phyloP scores from a whole-genome alignment of 2,888 invertebrate species.

The Aplocera efformata region DNA sequence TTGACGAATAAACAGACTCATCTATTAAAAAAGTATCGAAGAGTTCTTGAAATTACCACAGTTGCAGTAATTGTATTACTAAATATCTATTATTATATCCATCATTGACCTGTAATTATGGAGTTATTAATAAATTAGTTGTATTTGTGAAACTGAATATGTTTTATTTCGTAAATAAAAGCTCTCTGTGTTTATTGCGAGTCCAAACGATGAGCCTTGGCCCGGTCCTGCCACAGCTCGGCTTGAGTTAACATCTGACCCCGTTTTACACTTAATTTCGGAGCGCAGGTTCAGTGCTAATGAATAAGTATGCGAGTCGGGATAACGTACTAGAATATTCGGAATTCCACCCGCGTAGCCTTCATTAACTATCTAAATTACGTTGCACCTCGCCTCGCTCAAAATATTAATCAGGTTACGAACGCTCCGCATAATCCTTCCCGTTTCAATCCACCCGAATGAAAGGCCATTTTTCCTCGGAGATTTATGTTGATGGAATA shows the following conservation, averaged over 20 bases:
- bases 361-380: conserved; percentile 36
- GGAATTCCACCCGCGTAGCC: conserved; percentile 25
- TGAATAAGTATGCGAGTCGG: conserved; percentile 24
- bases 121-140: too few species aligned
- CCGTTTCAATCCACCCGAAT: conserved; percentile 7
- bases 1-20: too few species aligned
- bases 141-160: too few species aligned
- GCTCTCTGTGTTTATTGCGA: too few species aligned
- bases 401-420: conserved; percentile 20
- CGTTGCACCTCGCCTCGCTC: conserved; percentile 20
- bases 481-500: conserved; percentile 1
- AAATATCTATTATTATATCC: too few species aligned
- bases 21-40: too few species aligned
- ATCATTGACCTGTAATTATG: too few species aligned
- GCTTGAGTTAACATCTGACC: neutral
- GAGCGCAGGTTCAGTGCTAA: conserved; percentile 29
- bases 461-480: conserved; percentile 1
- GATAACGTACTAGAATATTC: conserved; percentile 10
- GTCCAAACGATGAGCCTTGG: too few species aligned
- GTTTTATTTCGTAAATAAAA: too few species aligned
- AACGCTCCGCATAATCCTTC: conserved; percentile 20
- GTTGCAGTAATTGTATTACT: too few species aligned
- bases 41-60: too few species aligned
- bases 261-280: conserved; percentile 29
- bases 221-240: too few species aligned